Percentiles rank a stretch among this genome's conserved stretches.
phyloP scores from a whole-genome alignment of 1,140 invertebrate species.

The Drosophila parvula region DNA sequence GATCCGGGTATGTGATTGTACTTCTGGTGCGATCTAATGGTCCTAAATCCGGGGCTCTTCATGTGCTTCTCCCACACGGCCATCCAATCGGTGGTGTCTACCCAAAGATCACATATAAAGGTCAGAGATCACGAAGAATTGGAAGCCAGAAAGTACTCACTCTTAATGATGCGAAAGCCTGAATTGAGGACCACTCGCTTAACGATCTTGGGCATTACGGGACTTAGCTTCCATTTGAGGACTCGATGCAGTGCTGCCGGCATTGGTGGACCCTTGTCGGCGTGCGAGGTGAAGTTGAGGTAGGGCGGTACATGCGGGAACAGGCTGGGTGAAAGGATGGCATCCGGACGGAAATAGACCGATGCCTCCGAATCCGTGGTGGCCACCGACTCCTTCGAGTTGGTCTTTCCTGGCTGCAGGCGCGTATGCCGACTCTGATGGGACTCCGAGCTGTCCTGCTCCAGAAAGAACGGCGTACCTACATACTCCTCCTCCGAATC shows the following conservation, averaged over 20 bases:
- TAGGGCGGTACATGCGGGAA: slow-evolving; percentile 96
- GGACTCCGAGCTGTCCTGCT: slow-evolving; percentile 63
- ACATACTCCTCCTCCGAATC: slow-evolving; percentile 79
- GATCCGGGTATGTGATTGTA: slow-evolving; percentile 99
- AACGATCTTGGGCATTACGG: slow-evolving; percentile 94
- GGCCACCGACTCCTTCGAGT: slow-evolving; percentile 56
- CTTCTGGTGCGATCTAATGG: slow-evolving; percentile 95
- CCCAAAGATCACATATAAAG: slow-evolving; percentile 12
- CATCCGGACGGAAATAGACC: slow-evolving; percentile 64
- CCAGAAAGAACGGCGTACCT: slow-evolving; percentile 71
- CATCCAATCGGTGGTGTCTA: slow-evolving; percentile 89
- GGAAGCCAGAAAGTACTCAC: slow-evolving; percentile 83
- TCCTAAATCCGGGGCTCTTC: slow-evolving; percentile 90
- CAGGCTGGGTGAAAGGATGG: slow-evolving; percentile 88
- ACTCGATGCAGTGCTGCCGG: slow-evolving; percentile 89
- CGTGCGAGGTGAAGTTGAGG: slow-evolving; percentile 92
- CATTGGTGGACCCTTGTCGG: slow-evolving; percentile 87
- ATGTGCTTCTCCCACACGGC: slow-evolving; percentile 94
- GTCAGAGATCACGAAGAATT: background rate
- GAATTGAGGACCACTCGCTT: slow-evolving; percentile 93
- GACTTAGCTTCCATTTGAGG: slow-evolving; percentile 96
- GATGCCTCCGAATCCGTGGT: slow-evolving; percentile 64
- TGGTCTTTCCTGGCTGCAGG: slow-evolving; percentile 37
- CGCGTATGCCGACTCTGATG: slow-evolving; percentile 75
- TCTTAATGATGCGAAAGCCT: slow-evolving; percentile 93